Conservation (phyloP, 1,140 invertebrate genomes). For the Neuroterus valhalla region DNA sequence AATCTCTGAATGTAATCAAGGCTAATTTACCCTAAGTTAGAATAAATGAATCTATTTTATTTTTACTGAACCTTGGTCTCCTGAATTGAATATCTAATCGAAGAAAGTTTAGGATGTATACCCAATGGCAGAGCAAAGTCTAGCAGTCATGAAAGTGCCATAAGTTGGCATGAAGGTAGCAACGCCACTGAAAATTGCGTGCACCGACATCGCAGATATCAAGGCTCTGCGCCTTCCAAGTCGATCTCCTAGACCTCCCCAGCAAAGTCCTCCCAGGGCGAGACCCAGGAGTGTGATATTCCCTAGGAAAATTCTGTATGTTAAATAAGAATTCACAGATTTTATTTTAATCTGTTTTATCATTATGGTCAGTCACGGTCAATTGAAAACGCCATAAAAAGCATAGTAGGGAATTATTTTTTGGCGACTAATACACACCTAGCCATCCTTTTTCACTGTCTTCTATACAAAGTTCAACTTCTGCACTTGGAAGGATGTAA, state of each 20-base stretch:
- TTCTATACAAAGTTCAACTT: conserved; percentile 85
- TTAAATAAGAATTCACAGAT: too few species aligned
- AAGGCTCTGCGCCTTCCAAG: conserved; percentile 80
- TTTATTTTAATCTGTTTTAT: too few species aligned
- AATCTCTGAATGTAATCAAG: neutral
- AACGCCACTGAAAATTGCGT: conserved; percentile 83
- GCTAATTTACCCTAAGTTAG: neutral
- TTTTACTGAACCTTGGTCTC: too few species aligned
- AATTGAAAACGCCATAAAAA: too few species aligned
- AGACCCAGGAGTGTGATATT: conserved; percentile 83
- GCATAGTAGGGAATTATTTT: neutral
- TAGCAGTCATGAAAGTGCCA: conserved; percentile 85
- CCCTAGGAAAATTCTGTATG: neutral
- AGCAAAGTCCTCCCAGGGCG: conserved; percentile 83
- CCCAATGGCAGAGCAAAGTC: conserved; percentile 81
- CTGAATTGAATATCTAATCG: too few species aligned
- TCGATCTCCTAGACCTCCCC: conserved; percentile 84
- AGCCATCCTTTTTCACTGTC: conserved; percentile 86
- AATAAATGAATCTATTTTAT: conserved; percentile 49
- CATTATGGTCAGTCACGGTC: too few species aligned
- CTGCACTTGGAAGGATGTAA: conserved; percentile 86
- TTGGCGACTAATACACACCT: conserved; percentile 74
- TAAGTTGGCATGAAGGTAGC: conserved; percentile 88
- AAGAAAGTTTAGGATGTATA: conserved; percentile 57
- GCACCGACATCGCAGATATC: conserved; percentile 83